These are phyloP conservation scores for Anaspis maculata DNA, from an alignment of 2,888 invertebrate genomes.

Conservation along the genomic window DNA sequence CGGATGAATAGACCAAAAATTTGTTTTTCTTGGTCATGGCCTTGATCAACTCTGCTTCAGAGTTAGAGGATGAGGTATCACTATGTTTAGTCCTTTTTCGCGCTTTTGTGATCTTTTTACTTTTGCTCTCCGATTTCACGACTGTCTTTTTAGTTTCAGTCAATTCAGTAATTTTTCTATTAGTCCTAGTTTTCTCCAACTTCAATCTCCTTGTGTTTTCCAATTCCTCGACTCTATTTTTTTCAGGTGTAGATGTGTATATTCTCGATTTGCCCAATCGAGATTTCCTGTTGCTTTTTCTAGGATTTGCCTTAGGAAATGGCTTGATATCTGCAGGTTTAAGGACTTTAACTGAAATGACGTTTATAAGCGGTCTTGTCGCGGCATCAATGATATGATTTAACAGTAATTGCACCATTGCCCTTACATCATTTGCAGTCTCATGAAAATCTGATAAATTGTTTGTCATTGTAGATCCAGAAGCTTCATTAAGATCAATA, in stretches of 20 bases:
- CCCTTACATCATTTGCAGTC: too few relatives aligned
- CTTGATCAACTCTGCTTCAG: too few relatives aligned
- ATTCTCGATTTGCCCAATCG: not conserved
- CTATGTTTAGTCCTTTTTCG: not conserved
- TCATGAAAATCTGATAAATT: too few relatives aligned
- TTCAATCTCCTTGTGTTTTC: not conserved
- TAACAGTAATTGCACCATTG: too few relatives aligned
- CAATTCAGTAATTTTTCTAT: not conserved
- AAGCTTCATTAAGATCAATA: too few relatives aligned
- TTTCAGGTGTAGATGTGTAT: not conserved
- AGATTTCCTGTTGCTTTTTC: constrained; percentile 1
- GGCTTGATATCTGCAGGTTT: not conserved
- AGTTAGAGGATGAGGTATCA: too few relatives aligned
- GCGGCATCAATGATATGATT: not conserved
- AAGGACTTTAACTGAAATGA: not conserved
- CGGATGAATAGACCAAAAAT: too few relatives aligned
- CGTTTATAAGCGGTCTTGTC: too few relatives aligned
- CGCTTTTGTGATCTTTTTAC: not conserved
- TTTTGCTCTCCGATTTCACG: too few relatives aligned
- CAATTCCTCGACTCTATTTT: not conserved
- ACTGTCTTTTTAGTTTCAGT: not conserved
- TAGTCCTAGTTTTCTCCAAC: not conserved
- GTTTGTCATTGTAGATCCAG: too few relatives aligned
- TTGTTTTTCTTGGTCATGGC: too few relatives aligned
- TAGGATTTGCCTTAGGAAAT: not conserved